phyloP scores from a whole-genome alignment of 2,113 vertebrate species.

The Rafetus swinhoei region DNA sequence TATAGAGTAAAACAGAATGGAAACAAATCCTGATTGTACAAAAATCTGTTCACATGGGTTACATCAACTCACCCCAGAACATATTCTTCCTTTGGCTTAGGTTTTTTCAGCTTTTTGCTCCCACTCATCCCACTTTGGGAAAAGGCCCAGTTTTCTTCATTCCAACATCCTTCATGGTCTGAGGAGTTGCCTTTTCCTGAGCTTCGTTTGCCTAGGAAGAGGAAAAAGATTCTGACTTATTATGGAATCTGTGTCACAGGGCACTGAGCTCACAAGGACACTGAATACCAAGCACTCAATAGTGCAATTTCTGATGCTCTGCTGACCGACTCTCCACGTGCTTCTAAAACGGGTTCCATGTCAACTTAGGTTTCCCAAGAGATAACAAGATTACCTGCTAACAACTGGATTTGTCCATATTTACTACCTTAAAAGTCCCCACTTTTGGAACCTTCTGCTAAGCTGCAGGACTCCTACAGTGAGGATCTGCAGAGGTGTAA shows the following conservation, averaged over 20 bases:
- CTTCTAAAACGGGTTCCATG: background rate
- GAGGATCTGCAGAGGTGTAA: background rate
- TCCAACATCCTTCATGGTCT: slow-evolving; percentile 95
- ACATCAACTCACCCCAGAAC: slow-evolving; percentile 85
- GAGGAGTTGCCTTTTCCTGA: slow-evolving; percentile 90
- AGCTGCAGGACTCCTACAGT: background rate
- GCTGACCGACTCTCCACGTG: background rate
- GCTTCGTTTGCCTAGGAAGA: slow-evolving; percentile 91
- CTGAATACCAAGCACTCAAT: background rate
- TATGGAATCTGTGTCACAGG: background rate
- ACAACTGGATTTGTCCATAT: background rate
- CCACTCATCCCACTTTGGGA: slow-evolving; percentile 86
- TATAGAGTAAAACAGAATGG: background rate
- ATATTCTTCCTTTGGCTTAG: slow-evolving; percentile 94
- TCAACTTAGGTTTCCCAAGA: background rate
- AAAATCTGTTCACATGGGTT: background rate
- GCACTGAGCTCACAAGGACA: background rate
- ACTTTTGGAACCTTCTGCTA: background rate
- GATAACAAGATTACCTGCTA: background rate
- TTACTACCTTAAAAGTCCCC: fast-evolving
- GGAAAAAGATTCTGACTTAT: slow-evolving; percentile 42
- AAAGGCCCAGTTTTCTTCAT: slow-evolving; percentile 92
- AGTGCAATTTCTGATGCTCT: background rate
- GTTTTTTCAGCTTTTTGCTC: slow-evolving; percentile 95
- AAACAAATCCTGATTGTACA: background rate